Conservation (phyloP, 2,113 vertebrate species). For the Chaetodon auriga region DNA sequence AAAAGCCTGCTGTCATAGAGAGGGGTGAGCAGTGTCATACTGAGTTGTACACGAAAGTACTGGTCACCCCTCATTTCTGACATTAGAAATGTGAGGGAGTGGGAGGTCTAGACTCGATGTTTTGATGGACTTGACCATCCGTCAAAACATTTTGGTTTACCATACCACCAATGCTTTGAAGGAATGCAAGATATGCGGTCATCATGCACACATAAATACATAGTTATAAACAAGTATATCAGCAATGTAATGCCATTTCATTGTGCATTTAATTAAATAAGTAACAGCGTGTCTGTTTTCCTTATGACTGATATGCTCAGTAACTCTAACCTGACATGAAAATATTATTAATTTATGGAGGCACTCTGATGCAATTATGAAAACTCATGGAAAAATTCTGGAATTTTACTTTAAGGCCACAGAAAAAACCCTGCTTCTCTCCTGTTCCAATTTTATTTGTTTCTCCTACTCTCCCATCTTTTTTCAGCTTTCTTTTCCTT, state of each 20-base stretch:
- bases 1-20: too few species aligned
- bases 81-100: too few species aligned
- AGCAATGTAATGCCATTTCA: background rate
- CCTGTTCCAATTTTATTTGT: constrained; percentile 29
- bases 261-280: background rate
- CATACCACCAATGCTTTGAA: too few species aligned
- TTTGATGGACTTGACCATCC: too few species aligned
- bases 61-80: too few species aligned
- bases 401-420: constrained; percentile 33
- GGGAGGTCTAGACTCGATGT: too few species aligned
- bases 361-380: constrained; percentile 1
- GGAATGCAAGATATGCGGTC: too few species aligned
- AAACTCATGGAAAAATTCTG: constrained; percentile 9
- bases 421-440: constrained; percentile 13
- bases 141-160: too few species aligned
- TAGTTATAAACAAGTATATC: too few species aligned
- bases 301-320: background rate
- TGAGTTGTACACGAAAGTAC: too few species aligned
- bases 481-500: constrained; percentile 4
- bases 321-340: background rate
- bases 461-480: constrained; percentile 17
- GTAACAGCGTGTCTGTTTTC: background rate
- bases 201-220: background rate
- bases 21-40: too few species aligned
- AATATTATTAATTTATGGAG: background rate